phyloP scores from a whole-genome alignment of 2,113 vertebrate genomes.

The Anguilla rostrata region DNA sequence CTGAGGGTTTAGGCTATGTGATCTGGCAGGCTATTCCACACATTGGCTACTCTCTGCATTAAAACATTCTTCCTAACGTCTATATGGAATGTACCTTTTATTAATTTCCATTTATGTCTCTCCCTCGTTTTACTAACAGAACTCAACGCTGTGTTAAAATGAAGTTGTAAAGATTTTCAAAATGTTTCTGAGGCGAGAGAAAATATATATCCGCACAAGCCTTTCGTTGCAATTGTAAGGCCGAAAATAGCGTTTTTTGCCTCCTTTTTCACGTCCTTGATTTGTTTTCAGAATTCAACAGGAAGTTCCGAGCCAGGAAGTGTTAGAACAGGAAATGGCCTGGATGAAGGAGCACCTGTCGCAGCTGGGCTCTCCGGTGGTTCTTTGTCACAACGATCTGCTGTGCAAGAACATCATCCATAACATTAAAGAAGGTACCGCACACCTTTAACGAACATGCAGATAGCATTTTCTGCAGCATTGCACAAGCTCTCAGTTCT shows the following conservation, averaged over 20 bases:
- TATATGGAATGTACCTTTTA: no score
- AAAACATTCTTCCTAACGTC: no score
- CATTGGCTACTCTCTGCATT: no score
- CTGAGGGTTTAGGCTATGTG: no score
- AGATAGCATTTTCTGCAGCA: neutral
- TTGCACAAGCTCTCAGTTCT: neutral
- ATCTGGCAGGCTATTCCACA: no score
- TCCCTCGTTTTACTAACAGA: no score
- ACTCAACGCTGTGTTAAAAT: neutral
- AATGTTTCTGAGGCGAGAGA: neutral
- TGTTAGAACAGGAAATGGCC: conserved; percentile 82
- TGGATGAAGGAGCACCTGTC: conserved; percentile 92
- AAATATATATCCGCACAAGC: neutral
- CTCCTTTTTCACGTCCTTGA: neutral
- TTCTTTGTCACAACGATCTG: conserved; percentile 95
- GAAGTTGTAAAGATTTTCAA: neutral
- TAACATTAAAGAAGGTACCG: conserved; percentile 77
- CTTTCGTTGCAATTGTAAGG: neutral
- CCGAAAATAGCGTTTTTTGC: neutral
- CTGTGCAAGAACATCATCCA: conserved; percentile 98
- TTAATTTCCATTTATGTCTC: no score
- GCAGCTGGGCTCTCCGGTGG: conserved; percentile 84
- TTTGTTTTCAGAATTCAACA: conserved; percentile 72
- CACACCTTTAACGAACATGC: neutral
- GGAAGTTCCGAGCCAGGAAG: conserved; percentile 81